These are phyloP conservation scores for Agrypnus murinus DNA, from an alignment of 2,888 invertebrate species.

Conservation along the genomic window DNA sequence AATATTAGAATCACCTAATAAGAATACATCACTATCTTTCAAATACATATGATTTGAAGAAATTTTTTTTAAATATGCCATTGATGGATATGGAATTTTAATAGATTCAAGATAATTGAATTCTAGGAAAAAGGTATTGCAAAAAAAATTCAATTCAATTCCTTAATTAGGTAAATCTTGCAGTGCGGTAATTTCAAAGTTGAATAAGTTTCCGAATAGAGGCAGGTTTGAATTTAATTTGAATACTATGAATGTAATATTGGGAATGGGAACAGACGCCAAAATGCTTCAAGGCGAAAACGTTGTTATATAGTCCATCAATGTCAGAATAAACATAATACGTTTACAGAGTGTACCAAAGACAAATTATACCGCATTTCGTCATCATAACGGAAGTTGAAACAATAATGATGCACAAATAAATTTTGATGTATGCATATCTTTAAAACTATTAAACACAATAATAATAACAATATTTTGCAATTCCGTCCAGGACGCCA, in stretches of 20 bases:
- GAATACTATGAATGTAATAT: slow-evolving; percentile 21
- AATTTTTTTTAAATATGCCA: too few relatives aligned
- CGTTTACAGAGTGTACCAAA: neutral
- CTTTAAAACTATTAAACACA: neutral
- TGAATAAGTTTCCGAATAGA: slow-evolving; percentile 7
- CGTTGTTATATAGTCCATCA: slow-evolving; percentile 13
- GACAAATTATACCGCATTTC: slow-evolving; percentile 8
- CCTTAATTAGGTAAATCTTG: slow-evolving; percentile 8
- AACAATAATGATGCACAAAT: neutral
- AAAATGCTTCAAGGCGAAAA: slow-evolving; percentile 23
- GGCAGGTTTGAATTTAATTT: slow-evolving; percentile 29
- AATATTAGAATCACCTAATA: too few relatives aligned
- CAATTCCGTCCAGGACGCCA: neutral
- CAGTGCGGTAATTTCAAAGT: slow-evolving; percentile 21
- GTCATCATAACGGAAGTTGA: neutral
- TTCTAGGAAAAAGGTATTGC: too few relatives aligned
- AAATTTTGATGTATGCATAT: neutral
- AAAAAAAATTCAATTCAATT: too few relatives aligned
- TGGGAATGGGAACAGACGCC: neutral
- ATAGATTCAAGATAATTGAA: too few relatives aligned
- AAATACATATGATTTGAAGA: too few relatives aligned
- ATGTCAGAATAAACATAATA: slow-evolving; percentile 11
- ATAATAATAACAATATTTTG: neutral
- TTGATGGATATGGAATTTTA: too few relatives aligned
- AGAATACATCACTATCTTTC: too few relatives aligned